Percentiles rank a stretch among this genome's conserved stretches.
These are phyloP conservation scores for Solen grandis DNA, from an alignment of 1,140 invertebrate species.

Conservation along the genomic window DNA sequence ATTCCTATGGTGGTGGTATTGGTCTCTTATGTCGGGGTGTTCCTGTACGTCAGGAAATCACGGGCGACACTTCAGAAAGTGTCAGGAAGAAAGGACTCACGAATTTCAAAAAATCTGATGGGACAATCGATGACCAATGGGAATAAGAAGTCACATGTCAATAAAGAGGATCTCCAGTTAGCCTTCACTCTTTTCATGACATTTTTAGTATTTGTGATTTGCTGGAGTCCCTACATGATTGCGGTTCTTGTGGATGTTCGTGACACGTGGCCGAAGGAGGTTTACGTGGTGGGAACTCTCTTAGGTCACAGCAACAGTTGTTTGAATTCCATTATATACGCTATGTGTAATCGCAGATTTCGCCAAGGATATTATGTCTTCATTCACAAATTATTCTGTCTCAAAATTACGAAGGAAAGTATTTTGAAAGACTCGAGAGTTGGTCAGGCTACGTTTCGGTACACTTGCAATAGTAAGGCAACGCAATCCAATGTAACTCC, in stretches of 20 bases:
- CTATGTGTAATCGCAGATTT: conserved; percentile 23
- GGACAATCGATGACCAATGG: not conserved
- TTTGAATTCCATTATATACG: conserved; percentile 45
- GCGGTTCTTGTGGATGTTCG: conserved; percentile 33
- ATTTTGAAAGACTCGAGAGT: conserved; percentile 17
- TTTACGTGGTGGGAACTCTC: conserved; percentile 41
- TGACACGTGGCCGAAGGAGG: conserved; percentile 41
- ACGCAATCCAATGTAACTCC: too few relatives aligned
- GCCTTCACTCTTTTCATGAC: conserved; percentile 39
- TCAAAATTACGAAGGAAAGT: conserved; percentile 40
- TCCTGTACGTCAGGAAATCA: conserved; percentile 30
- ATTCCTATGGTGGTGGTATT: conserved; percentile 43
- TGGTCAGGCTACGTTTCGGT: not conserved
- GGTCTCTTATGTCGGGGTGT: conserved; percentile 23
- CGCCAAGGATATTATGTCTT: conserved; percentile 46
- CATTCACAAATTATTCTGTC: conserved; percentile 44
- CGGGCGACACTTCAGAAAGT: conserved; percentile 6
- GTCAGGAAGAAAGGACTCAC: not conserved
- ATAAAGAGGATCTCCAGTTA: conserved; percentile 47
- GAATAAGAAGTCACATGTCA: not conserved
- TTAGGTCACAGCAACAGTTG: conserved; percentile 46
- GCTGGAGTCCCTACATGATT: conserved; percentile 39
- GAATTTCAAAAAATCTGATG: not conserved
- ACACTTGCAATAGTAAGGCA: conserved; percentile 27
- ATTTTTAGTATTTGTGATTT: conserved; percentile 28